These are phyloP conservation scores for Phrynocephalus vlangalii DNA, from an alignment of 2,797 vertebrate genomes.

Conservation along the genomic window DNA sequence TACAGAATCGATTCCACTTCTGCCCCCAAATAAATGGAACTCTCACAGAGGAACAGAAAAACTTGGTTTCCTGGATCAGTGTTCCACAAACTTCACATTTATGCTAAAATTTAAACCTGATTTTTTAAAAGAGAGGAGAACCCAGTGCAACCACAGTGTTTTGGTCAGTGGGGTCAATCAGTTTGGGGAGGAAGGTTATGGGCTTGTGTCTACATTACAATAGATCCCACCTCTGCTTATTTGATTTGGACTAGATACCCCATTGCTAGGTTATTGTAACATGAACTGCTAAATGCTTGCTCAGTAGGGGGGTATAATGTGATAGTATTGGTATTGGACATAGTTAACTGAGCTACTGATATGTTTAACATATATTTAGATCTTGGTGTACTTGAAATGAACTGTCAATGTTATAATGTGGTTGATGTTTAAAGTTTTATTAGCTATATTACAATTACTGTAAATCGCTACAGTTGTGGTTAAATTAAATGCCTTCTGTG, in stretches of 20 bases:
- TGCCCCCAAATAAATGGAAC: too few relatives aligned
- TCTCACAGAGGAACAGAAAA: too few relatives aligned
- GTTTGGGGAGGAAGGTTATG: background rate
- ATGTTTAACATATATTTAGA: constrained; percentile 1
- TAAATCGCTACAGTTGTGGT: background rate
- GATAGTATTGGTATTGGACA: background rate
- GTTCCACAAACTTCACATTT: too few relatives aligned
- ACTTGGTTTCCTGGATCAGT: too few relatives aligned
- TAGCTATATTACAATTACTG: background rate
- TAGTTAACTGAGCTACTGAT: background rate
- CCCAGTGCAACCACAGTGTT: too few relatives aligned
- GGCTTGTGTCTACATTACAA: background rate
- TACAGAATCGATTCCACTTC: too few relatives aligned
- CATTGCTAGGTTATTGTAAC: background rate
- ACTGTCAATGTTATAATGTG: background rate
- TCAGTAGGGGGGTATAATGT: background rate
- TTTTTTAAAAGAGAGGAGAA: too few relatives aligned
- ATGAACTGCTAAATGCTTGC: background rate
- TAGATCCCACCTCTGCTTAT: background rate
- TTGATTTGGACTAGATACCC: background rate
- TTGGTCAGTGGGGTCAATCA: background rate
- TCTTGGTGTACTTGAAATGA: background rate
- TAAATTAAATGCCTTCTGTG: background rate
- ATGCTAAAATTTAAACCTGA: too few relatives aligned
- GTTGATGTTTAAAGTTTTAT: background rate